These are phyloP conservation scores for Reinhardtius hippoglossoides DNA, from an alignment of 2,113 vertebrate species.

Conservation along the genomic window DNA sequence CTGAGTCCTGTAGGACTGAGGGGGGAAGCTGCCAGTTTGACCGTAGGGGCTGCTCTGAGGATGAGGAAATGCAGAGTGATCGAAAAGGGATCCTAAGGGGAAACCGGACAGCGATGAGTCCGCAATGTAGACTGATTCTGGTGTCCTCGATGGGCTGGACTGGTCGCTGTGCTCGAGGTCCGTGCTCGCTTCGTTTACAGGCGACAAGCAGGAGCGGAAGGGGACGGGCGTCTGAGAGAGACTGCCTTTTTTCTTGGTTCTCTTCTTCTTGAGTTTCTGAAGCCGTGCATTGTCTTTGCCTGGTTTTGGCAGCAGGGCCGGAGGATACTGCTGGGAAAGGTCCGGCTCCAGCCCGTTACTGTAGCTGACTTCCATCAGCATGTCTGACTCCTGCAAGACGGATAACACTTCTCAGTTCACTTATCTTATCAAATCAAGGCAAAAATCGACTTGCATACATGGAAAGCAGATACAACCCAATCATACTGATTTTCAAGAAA, in stretches of 20 bases:
- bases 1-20: constrained; percentile 40
- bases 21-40: constrained; percentile 53
- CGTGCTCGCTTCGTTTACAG: constrained; percentile 90
- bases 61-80: constrained; percentile 75
- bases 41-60: constrained; percentile 63
- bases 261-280: constrained; percentile 90
- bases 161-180: constrained; percentile 85
- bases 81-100: constrained; percentile 57
- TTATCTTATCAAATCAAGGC: neutral
- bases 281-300: constrained; percentile 89
- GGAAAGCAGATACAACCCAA: neutral
- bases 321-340: constrained; percentile 78
- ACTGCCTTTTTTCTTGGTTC: constrained; percentile 81
- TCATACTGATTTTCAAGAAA: neutral
- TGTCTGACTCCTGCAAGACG: constrained; percentile 80
- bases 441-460: neutral
- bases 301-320: constrained; percentile 90
- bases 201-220: constrained; percentile 90
- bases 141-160: constrained; percentile 65
- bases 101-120: constrained; percentile 46
- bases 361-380: constrained; percentile 85
- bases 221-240: constrained; percentile 75
- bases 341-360: constrained; percentile 68
- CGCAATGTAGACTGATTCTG: constrained; percentile 28
- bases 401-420: constrained; percentile 19